Base-by-base conservation (phyloP, 1,140 invertebrate species). In the Papilio helenus region DNA sequence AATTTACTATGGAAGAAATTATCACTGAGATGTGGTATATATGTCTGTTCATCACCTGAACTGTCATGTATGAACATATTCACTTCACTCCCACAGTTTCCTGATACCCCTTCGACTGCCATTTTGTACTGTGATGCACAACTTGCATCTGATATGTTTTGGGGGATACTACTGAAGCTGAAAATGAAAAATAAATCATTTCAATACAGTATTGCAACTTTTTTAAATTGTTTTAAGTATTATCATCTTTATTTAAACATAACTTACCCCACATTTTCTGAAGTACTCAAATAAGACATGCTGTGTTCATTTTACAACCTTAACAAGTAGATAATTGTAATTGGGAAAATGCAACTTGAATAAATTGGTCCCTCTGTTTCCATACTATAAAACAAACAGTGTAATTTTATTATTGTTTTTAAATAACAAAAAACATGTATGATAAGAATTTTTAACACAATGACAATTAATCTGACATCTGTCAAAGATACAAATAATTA, bases 281-380 rank as follows among this genome's bases (percentile, higher is more conserved):
- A 89, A 86, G 94, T 86, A 88, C 94, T 95, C 94, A 95, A 92
- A 93, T 91, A 95, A 89, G 94, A 95, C 94, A 95, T 95, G 85
- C 79, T 95, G 91, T 85, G 86, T 89, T 89, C 92, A 93, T 95
- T 89, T 92, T 94, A 92, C 86, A 90, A 89, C 87, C 87, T 88
- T 89, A 85, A 88, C 79, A 88, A 86, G 92, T 81, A 90, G 89
- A 89, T 84, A 90, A 90, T 84, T 85, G 79, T 81, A 86, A 85
- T 82, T 87, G 89, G 83, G 83, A 90, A 77, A 88, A 86, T 88
- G 82, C 80, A 86, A 86, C 83, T 85, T 82, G 83, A 85, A 85
- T 82, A 79, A 85, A 85, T 93, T 94, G 92, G 92, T 92, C 92
- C 92, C 91, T 85, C 82, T 85, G 83, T 87, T 87, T 92, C 34